These are phyloP conservation scores for Eufriesea mexicana DNA, from an alignment of 1,140 invertebrate genomes.

Conservation along the genomic window DNA sequence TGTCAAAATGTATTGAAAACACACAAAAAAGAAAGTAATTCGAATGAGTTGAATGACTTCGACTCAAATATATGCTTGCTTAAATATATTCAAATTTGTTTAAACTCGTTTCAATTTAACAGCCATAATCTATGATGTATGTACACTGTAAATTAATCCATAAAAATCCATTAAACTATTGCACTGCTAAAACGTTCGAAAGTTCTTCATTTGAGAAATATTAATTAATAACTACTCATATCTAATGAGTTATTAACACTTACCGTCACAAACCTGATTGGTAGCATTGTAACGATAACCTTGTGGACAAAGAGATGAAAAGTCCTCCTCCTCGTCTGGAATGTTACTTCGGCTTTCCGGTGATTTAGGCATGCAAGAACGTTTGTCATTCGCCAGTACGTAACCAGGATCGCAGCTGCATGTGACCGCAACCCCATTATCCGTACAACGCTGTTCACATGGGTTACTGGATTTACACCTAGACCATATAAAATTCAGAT, in stretches of 20 bases:
- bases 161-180: background rate
- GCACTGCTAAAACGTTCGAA: background rate
- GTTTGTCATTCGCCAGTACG: conserved; percentile 79
- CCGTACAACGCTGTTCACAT: conserved; percentile 83
- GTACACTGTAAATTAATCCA: background rate
- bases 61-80: too few species aligned
- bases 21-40: too few species aligned
- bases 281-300: conserved; percentile 86
- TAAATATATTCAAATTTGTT: too few species aligned
- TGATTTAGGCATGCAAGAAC: conserved; percentile 75
- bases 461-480: conserved; percentile 82
- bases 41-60: too few species aligned
- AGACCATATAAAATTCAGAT: background rate
- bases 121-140: too few species aligned
- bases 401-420: conserved; percentile 84
- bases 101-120: too few species aligned
- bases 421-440: conserved; percentile 79
- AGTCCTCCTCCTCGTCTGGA: conserved; percentile 43
- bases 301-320: conserved; percentile 81
- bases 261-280: conserved; percentile 88
- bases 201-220: too few species aligned
- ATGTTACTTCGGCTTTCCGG: conserved; percentile 61
- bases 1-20: too few species aligned
- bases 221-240: background rate
- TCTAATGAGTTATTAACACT: conserved; percentile 49